These are phyloP conservation scores for Semnornis frantzii DNA, from an alignment of 2,113 vertebrate genomes.

Conservation along the genomic window DNA sequence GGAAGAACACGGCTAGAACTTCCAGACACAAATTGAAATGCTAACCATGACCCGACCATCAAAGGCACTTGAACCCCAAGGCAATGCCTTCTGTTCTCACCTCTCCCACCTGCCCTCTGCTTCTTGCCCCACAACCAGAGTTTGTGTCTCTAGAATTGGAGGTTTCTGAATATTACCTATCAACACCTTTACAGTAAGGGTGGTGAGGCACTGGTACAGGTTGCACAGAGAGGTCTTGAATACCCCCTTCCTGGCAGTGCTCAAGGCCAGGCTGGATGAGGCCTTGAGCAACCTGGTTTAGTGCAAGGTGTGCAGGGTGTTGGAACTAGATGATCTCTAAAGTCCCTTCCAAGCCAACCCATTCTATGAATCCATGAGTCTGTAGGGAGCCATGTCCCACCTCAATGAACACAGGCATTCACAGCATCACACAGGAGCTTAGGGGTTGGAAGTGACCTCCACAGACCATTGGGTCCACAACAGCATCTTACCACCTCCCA, in stretches of 20 bases:
- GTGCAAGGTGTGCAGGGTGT: too few species aligned
- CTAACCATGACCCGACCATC: not conserved
- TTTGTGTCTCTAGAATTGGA: not conserved
- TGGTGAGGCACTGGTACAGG: too few species aligned
- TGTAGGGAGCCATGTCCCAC: not conserved
- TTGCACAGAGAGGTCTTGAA: too few species aligned
- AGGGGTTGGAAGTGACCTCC: too few species aligned
- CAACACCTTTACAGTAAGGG: not conserved
- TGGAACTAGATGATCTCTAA: too few species aligned
- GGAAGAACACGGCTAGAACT: not conserved
- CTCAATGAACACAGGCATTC: not conserved
- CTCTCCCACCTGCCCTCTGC: not conserved
- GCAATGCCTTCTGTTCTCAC: not conserved
- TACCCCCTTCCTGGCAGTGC: too few species aligned
- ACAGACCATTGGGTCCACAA: not conserved
- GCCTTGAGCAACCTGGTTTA: too few species aligned
- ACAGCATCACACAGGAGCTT: not conserved
- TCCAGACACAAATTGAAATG: not conserved
- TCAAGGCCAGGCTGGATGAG: too few species aligned
- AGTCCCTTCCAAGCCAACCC: too few species aligned
- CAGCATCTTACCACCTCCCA: not conserved
- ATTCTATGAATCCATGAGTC: not conserved
- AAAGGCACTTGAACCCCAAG: fast-evolving
- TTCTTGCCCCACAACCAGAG: not conserved
- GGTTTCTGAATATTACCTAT: not conserved